phyloP scores from a whole-genome alignment of 2,888 invertebrate genomes.

The Steinernema scapterisci region DNA sequence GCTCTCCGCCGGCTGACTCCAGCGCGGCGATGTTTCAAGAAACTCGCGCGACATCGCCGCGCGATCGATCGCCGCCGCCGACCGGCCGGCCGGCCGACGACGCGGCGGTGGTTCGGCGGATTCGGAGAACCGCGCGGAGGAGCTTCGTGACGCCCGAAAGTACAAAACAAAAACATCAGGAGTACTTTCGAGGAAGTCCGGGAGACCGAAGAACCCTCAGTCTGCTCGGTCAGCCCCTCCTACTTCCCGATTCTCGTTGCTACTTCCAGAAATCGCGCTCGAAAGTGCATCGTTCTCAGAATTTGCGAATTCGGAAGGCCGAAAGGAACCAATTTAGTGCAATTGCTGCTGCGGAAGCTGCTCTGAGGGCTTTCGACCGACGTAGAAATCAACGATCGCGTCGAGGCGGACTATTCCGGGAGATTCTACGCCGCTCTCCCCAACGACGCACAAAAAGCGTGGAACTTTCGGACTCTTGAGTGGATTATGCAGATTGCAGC shows the following conservation, averaged over 20 bases:
- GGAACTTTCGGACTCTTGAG: slow-evolving; percentile 16
- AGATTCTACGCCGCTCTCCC: not conserved
- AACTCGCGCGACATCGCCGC: slow-evolving; percentile 14
- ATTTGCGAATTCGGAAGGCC: not conserved
- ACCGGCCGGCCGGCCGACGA: not conserved
- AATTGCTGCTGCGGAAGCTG: not conserved
- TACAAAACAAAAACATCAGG: slow-evolving; percentile 10
- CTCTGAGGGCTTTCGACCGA: too few species aligned
- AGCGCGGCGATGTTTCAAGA: slow-evolving; percentile 26
- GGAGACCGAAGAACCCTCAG: slow-evolving; percentile 11
- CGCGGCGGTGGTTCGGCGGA: not conserved
- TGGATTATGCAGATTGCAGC: slow-evolving; percentile 32
- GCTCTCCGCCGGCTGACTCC: not conserved
- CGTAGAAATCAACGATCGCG: slow-evolving; percentile 4
- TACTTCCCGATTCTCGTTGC: not conserved
- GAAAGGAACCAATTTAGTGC: slow-evolving; percentile 23
- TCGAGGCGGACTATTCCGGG: not conserved
- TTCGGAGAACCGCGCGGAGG: not conserved
- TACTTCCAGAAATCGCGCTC: slow-evolving; percentile 18
- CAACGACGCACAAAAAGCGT: slow-evolving; percentile 12
- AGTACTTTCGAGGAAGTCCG: slow-evolving; percentile 27
- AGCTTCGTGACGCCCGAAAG: not conserved
- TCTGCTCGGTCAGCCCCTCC: not conserved
- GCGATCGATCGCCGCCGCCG: slow-evolving; percentile 14
- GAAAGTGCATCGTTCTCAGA: slow-evolving; percentile 17